Conservation (phyloP, 2,113 vertebrate genomes). For the Trogon melanurus region DNA sequence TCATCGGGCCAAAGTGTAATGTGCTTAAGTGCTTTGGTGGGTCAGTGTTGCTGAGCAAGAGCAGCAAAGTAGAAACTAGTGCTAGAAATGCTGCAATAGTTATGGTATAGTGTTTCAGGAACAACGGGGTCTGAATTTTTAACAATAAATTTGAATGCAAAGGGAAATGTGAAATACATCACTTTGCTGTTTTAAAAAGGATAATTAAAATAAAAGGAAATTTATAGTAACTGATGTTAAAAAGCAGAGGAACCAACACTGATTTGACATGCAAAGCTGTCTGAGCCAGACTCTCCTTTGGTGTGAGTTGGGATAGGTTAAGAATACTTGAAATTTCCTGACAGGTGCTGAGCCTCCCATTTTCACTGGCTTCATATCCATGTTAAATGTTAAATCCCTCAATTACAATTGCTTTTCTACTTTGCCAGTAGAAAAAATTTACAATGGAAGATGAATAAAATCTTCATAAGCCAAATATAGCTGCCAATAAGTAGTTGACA, state of each 20-base stretch:
- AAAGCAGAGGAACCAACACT: background rate
- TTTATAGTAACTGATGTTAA: background rate
- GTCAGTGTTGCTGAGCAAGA: background rate
- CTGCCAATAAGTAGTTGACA: background rate
- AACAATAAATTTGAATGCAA: background rate
- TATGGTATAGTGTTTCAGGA: background rate
- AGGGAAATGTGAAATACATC: background rate
- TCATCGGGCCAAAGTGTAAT: background rate
- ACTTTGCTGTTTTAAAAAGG: background rate
- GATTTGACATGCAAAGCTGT: background rate
- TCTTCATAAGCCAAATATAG: background rate
- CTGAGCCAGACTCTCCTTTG: background rate
- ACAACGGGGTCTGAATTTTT: background rate
- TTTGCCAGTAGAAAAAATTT: background rate
- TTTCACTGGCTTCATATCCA: background rate
- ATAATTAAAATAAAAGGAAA: background rate
- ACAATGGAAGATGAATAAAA: constrained; percentile 16
- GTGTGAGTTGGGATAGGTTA: background rate
- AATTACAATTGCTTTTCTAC: background rate
- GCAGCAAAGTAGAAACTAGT: background rate
- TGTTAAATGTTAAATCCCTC: background rate
- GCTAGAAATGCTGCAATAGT: background rate
- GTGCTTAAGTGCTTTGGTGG: background rate
- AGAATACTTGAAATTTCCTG: background rate
- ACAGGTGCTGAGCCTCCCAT: background rate